Evolutionary conservation across 2,888 invertebrate genomes (phyloP), one percentile per base, ranked within the genome.

Genomic region (Athalia cordata): DNA sequence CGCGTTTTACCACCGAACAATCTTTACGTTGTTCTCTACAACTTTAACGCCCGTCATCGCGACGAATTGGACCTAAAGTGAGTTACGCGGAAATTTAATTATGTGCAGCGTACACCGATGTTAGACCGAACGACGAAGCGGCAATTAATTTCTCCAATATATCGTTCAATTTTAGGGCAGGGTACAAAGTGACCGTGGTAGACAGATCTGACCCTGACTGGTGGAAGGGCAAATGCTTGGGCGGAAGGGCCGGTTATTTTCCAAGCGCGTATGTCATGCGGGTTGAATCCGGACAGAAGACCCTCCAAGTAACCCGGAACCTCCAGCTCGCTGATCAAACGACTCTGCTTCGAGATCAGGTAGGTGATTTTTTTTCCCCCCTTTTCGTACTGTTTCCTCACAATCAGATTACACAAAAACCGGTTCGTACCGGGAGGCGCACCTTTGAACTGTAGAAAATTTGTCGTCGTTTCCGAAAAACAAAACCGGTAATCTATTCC

Each of bases 171-270:
- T 82, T 0, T 81, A 89, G 89, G 79, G 89, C 89, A 75, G 88
- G 86, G 75, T 89, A 82, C 88, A 94, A 95, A 90, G 96, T 98
- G 77, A 97, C 96, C 9, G 97, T 98, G 79, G 96, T 97, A 83
- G 98, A 98, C 89, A 97, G 97, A 66, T 95, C 97, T 0, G 98
- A 98, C 90, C 96, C 96, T 9, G 98, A 98, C 88, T 98, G 98
- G 98, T 98, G 98, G 98, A 97, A 97, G 91, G 98, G 98, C 67
- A 98, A 97, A 90, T 97, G 97, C 87, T 92, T 97, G 80, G 93
- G 93, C 1, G 98, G 98, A 49, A 94, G 96, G 86, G 93, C 96
- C 72, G 98, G 98, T 9, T 98, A 95, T 91, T 98, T 98, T 88
- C 98, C 98, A 4, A 97, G 98, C 47, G 97, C 97, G 86, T 98